Percentiles rank a stretch among this genome's conserved stretches.
phyloP scores from a whole-genome alignment of 2,888 invertebrate species.

The Germaria angustata region DNA sequence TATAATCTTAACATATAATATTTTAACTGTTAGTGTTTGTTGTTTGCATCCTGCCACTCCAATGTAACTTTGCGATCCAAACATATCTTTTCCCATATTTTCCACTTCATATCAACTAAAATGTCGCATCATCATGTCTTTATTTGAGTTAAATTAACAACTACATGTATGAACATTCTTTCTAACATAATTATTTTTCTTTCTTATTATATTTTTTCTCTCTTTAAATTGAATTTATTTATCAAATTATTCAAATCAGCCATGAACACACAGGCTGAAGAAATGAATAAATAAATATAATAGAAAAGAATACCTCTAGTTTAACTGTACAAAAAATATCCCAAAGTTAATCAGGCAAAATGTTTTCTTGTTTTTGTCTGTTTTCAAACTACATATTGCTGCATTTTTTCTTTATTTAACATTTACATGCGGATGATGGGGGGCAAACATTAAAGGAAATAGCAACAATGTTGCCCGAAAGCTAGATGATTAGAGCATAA shows the following conservation, averaged over 20 bases:
- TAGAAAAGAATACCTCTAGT: background rate
- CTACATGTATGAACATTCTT: constrained; percentile 2
- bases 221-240: constrained; percentile 24
- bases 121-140: constrained; percentile 35
- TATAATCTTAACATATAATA: background rate
- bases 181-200: constrained; percentile 17
- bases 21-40: background rate
- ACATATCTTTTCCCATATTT: background rate
- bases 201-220: background rate
- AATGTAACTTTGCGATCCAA: background rate
- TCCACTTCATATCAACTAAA: constrained; percentile 1
- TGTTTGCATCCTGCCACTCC: background rate
- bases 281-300: background rate
- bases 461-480: constrained; percentile 53
- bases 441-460: constrained; percentile 33
- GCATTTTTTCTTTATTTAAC: background rate
- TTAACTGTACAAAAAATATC: constrained; percentile 48
- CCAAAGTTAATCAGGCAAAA: constrained; percentile 48
- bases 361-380: background rate
- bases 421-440: background rate
- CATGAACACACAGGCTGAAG: background rate
- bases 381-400: constrained; percentile 17
- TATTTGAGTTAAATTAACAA: constrained; percentile 41
- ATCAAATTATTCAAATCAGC: constrained; percentile 41
- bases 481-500: constrained; percentile 53